Conservation (phyloP, 2,797 vertebrate genomes). For the Lacerta viridis region DNA sequence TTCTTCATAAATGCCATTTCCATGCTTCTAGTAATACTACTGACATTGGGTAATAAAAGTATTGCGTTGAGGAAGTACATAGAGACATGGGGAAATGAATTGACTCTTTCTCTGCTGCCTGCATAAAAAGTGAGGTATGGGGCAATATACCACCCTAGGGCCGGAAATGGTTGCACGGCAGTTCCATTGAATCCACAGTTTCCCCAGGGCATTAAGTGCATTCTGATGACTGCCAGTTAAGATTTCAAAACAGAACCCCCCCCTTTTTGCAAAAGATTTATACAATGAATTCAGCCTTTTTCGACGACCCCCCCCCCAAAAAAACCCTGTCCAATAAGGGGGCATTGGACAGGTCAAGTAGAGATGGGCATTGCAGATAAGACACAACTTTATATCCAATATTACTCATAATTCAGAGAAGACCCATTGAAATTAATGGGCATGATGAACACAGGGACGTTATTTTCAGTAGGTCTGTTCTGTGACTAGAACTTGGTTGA, state of each 20-base stretch:
- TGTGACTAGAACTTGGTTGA: no score
- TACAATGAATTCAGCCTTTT: conserved; percentile 2
- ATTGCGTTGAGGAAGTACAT: not conserved
- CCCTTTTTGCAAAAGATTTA: not conserved
- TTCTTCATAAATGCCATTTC: not conserved
- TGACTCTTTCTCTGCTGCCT: not conserved
- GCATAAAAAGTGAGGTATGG: no score
- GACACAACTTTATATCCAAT: no score
- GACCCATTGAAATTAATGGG: no score
- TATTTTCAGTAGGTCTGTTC: no score
- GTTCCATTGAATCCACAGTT: not conserved
- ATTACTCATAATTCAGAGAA: no score
- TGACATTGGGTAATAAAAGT: conserved; percentile 2
- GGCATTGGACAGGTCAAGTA: no score
- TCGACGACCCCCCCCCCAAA: no score
- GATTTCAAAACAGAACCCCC: conserved; percentile 6
- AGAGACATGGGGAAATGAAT: not conserved
- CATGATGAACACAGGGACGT: no score
- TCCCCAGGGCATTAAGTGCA: not conserved
- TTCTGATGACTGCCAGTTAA: not conserved
- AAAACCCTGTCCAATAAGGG: no score
- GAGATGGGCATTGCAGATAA: no score
- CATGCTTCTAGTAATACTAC: not conserved
- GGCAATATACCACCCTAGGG: not conserved
- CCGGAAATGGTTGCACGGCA: not conserved